Evolutionary conservation across 2,797 vertebrate species (phyloP), one percentile per base, ranked within the genome.

Genomic region (Cyprinodon diabolis): DNA sequence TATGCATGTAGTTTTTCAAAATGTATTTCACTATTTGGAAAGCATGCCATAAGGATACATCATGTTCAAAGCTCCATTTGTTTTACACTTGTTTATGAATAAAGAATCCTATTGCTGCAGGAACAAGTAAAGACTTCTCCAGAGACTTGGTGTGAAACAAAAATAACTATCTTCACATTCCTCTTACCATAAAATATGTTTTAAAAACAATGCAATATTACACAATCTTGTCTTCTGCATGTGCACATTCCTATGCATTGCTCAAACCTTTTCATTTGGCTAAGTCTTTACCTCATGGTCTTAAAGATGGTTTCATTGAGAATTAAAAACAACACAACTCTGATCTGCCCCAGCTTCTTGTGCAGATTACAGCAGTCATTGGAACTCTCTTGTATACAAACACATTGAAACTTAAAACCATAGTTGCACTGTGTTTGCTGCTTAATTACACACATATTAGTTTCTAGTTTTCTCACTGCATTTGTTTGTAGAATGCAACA

Each of bases 221-320:
- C 69, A 52, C 52, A 78, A 69, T 79, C 71, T 49, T 57, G 40
- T 82, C 43, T 77, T 23, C 2, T 74, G 66, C 73, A 52, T 55
- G 4, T 74, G 71, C 71, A 83, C 74, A 81, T 78, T 76, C 48
- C 56, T 30, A 51, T 58, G 25, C 80, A 83, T 77, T 87, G 72
- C 65, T 68, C 8, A 15, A 23, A 75, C 67, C 69, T 81, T 76
- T 83, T 49, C 75, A 75, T 47, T 71, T 73, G 67, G 73, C 60
- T 72, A 55, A 78, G 51, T 66, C 72, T 74, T 68, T 21, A 48
- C 43, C 30, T 71, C 15, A 74, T 72, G 52, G 37, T 77, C 55
- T 52, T 58, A 69, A 3, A 5, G 17, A 43, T 72, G 67, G 25
- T 67, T 75, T 70, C 52, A 80, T 82, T 63, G 72, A 51, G 55